A percentile compares a stretch with the other conserved stretches of the same genome.
Conservation (phyloP, 2,888 invertebrate species). For the Silvanus unidentatus region DNA sequence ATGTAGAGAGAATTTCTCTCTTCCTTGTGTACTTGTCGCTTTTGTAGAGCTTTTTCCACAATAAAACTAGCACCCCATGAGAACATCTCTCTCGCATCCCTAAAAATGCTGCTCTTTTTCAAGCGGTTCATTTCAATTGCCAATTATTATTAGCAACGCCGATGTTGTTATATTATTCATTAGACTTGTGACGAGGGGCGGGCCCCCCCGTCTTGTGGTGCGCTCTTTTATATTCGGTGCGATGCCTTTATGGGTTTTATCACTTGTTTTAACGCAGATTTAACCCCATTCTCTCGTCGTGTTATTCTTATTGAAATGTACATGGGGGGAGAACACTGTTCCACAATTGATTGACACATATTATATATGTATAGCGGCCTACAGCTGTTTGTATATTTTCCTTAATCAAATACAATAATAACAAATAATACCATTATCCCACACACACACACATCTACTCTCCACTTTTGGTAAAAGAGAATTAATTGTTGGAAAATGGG, state of each 20-base stretch:
- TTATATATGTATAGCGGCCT: too few relatives aligned
- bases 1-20: slow-evolving; percentile 7
- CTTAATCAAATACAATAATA: too few relatives aligned
- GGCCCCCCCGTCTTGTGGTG: slow-evolving; percentile 12
- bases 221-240: slow-evolving; percentile 16
- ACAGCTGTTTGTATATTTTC: too few relatives aligned
- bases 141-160: slow-evolving; percentile 34
- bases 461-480: too few relatives aligned
- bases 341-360: too few relatives aligned
- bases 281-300: slow-evolving; percentile 24
- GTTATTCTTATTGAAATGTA: slow-evolving; percentile 18
- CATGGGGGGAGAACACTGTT: slow-evolving; percentile 4
- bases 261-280: slow-evolving; percentile 32
- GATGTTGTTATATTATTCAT: slow-evolving; percentile 39
- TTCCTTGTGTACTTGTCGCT: slow-evolving; percentile 13
- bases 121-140: slow-evolving; percentile 32
- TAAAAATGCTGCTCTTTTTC: slow-evolving; percentile 17
- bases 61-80: slow-evolving; percentile 24
- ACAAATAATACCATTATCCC: too few relatives aligned
- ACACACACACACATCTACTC: too few relatives aligned
- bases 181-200: slow-evolving; percentile 29
- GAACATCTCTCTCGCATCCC: slow-evolving; percentile 33
- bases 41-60: slow-evolving; percentile 30
- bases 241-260: slow-evolving; percentile 21
- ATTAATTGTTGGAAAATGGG: too few relatives aligned